Evolutionary conservation across 30 jellyfish, hydroid and myxozoan genomes (phyloP).

Genomic region (Cassiopea andromeda): DNA sequence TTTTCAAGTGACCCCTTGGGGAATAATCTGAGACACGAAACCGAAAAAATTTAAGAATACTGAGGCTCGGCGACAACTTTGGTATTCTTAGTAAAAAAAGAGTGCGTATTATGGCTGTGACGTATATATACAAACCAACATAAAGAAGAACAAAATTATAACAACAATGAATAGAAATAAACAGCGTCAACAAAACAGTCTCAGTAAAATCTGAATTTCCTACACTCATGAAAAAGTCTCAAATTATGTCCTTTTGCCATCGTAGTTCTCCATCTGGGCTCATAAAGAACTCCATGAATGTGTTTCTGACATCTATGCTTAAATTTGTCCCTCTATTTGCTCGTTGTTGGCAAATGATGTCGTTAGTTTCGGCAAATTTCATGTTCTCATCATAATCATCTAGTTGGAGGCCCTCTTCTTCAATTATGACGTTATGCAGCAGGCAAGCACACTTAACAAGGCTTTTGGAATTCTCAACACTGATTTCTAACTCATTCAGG

Average conservation of each 20-base stretch:
- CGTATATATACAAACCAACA: too few species aligned
- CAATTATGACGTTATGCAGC: constrained; percentile 21
- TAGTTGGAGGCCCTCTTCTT: constrained; percentile 17
- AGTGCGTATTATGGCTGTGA: too few species aligned
- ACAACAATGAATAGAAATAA: too few species aligned
- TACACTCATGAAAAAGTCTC: too few species aligned
- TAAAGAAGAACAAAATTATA: too few species aligned
- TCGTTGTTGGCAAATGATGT: background rate
- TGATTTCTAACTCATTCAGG: background rate
- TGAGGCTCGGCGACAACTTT: too few species aligned
- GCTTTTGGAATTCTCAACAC: background rate
- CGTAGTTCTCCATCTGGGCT: constrained; percentile 8
- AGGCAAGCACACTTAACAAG: constrained; percentile 9
- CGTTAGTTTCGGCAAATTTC: background rate
- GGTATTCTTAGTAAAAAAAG: too few species aligned
- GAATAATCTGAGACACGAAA: too few species aligned
- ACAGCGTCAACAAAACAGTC: too few species aligned
- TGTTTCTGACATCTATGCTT: background rate
- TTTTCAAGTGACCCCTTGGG: too few species aligned
- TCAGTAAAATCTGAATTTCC: too few species aligned
- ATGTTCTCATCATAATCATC: background rate
- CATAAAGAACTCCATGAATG: constrained; percentile 5
- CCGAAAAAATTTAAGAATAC: too few species aligned
- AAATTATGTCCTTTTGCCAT: background rate
- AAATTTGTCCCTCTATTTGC: constrained; percentile 15